phyloP scores from a whole-genome alignment of 2,797 vertebrate species.

The Podargus strigoides region DNA sequence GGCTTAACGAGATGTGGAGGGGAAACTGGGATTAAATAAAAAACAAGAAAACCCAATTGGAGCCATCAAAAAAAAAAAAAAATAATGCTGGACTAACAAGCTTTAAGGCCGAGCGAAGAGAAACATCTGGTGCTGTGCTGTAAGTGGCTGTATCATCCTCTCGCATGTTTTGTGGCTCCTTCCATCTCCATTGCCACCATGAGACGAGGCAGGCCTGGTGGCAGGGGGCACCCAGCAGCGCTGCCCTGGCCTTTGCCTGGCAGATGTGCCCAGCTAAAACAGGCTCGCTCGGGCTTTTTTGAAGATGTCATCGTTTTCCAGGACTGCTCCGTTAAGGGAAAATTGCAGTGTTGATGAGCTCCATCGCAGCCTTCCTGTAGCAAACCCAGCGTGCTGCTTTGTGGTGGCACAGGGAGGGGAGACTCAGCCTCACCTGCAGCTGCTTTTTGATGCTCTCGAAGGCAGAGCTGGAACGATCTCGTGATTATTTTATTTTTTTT shows the following conservation, averaged over 20 bases:
- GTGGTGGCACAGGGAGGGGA: background rate
- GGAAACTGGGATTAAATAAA: constrained; percentile 10
- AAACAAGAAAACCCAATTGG: constrained; percentile 25
- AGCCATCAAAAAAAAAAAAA: background rate
- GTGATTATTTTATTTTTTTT: background rate
- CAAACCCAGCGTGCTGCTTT: background rate
- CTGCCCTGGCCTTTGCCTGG: background rate
- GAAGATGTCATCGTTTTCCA: background rate
- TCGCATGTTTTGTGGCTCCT: constrained; percentile 17
- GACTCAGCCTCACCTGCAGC: background rate
- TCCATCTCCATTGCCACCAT: constrained; percentile 51
- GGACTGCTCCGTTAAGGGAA: background rate
- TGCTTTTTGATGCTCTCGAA: background rate
- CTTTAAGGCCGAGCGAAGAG: constrained; percentile 40
- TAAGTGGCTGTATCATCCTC: constrained; percentile 69
- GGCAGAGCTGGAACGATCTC: background rate
- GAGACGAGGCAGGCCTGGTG: constrained; percentile 10
- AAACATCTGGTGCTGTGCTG: constrained; percentile 49
- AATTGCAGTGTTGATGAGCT: background rate
- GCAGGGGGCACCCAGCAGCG: background rate
- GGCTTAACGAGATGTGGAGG: constrained; percentile 32
- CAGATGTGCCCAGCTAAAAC: background rate
- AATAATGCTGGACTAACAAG: constrained; percentile 42
- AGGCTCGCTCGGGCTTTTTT: background rate
- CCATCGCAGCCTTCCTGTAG: background rate